Percentiles rank a stretch among this genome's conserved stretches.
Conservation (phyloP, 35 echinoderm and acorn worm species). For the Apostichopus japonicus region DNA sequence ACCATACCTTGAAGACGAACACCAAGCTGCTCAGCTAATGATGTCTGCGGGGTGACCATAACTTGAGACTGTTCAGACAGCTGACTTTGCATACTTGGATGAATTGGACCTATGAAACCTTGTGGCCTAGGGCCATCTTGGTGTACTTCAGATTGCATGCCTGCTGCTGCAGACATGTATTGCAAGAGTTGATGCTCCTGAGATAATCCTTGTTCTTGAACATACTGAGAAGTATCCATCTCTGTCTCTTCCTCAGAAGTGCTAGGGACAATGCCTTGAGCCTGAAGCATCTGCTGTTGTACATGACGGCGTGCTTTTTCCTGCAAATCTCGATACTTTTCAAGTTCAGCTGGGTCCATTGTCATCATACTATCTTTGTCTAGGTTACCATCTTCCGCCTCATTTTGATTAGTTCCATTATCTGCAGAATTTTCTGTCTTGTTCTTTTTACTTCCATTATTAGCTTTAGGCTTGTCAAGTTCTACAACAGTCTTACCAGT, state of each 20-base stretch:
- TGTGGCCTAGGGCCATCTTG: slow-evolving; percentile 3
- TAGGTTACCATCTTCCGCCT: not conserved
- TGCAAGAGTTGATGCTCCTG: slow-evolving; percentile 39
- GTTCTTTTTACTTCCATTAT: slow-evolving; percentile 22
- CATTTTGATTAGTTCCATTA: not conserved
- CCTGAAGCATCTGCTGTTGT: slow-evolving; percentile 88
- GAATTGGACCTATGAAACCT: slow-evolving; percentile 55
- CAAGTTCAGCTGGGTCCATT: slow-evolving; percentile 87
- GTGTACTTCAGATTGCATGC: not conserved
- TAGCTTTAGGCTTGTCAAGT: slow-evolving; percentile 34
- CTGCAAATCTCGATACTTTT: slow-evolving; percentile 84
- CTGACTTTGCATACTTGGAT: slow-evolving; percentile 19
- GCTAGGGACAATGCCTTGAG: slow-evolving; percentile 51
- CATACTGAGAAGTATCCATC: slow-evolving; percentile 30
- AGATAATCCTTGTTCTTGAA: slow-evolving; percentile 19
- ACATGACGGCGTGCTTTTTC: slow-evolving; percentile 87
- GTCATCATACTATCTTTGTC: slow-evolving; percentile 21
- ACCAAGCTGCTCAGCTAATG: slow-evolving; percentile 38
- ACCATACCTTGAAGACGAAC: slow-evolving; percentile 26
- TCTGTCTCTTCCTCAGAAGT: not conserved
- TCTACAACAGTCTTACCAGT: slow-evolving; percentile 74
- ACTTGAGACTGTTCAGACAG: slow-evolving; percentile 42
- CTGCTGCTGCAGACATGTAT: slow-evolving; percentile 32
- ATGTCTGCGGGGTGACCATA: slow-evolving; percentile 33
- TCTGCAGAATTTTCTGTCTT: not conserved